Evolutionary conservation across 1,140 invertebrate species (phyloP), one percentile per base, ranked within the genome.

Genomic region (Pogonomyrmex californicus): DNA sequence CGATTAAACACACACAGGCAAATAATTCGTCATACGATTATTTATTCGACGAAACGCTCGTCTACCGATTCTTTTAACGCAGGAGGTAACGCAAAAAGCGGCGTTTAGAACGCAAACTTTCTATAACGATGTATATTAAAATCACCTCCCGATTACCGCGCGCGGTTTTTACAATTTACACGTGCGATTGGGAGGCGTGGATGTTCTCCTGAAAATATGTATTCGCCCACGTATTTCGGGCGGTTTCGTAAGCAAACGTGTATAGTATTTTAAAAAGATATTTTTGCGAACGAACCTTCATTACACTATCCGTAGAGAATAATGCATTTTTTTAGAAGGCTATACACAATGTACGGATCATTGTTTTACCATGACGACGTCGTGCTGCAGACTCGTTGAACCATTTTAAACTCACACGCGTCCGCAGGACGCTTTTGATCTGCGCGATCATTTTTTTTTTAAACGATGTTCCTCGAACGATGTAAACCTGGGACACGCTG

Each of bases 241-340:
- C 47, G 56, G 66, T 56, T 47, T 76, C 56, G 56, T 36, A 44
- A 76, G 62, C 77, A 79, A 66, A 78, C 56, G 54, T 75, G 79
- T 56, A 86, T 85, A 87, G 82, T 23, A 23, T 66, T 90, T 88
- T 78, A 85, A 91, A 89, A 75, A 54, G 33, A 88, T 91, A 90
- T 91, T 91, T 91, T 91, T 91, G 87, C 86, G 77, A 91, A 49
- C 23, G 66, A 86, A 79, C 65, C 63, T 68, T 83, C 77, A 76
- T 88, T 83, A 63, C 56, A 70, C 75, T 90, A 88, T 47, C 86
- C 81, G 60, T 65, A 79, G 51, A 89, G 83, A 87, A 56, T 83
- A 87, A 83, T 44, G 73, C 86, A 78, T 90, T 85, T 83, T 90
- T 90, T 91, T 90, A 90, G 89, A 88, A 33, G 54, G 77, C 86